Evolutionary conservation across 2,888 invertebrate genomes (phyloP), one percentile per base, ranked within the genome.

Genomic region (Ormyrus thymus): DNA sequence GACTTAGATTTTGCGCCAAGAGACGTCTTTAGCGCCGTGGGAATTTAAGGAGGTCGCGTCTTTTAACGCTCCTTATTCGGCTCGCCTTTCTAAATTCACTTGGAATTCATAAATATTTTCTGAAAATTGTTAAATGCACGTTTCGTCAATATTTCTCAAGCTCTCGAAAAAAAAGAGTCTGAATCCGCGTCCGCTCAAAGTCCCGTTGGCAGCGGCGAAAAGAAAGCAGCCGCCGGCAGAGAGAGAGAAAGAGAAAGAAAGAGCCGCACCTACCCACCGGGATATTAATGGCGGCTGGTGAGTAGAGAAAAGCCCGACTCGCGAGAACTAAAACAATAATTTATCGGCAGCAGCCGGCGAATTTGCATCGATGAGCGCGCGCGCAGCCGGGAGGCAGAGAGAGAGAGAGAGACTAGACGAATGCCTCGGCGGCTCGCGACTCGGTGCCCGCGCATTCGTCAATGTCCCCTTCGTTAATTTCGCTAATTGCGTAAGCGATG

Each of bases 391-490:
- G 29, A 45, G 3, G 61, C 43, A 4, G 11, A 6, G 29, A 0
- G 59, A 51, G 29, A 29, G 29, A 29, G 29, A 0, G 50, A 51
- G 50, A 59, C 51, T 8, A 61, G 51, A 71, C n/a, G 53, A 61
- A 55, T 55, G 64, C 46, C 6, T 51, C 9, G 64, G 55, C 15
- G n/a, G 58, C 13, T 11, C 7, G 46, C 3, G 1, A 43, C 29
- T 50, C 45, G 43, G 29, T 29, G n/a, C 29, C 29, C 68, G 71
- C 48, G 70, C 83, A 84, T 84, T 83, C 82, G 83, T 84, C 84
- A 84, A 80, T 83, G 84, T 84, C 84, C 70, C 80, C 78, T 78
- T 78, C 83, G 83, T 85, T 85, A 85, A 84, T 84, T 84, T 83
- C 82, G 78, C 84, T 85, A 84, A 85, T 83, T 84, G 84, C 82